These are phyloP conservation scores for Spisula solida DNA, from an alignment of 2,888 invertebrate species.

Conservation along the genomic window DNA sequence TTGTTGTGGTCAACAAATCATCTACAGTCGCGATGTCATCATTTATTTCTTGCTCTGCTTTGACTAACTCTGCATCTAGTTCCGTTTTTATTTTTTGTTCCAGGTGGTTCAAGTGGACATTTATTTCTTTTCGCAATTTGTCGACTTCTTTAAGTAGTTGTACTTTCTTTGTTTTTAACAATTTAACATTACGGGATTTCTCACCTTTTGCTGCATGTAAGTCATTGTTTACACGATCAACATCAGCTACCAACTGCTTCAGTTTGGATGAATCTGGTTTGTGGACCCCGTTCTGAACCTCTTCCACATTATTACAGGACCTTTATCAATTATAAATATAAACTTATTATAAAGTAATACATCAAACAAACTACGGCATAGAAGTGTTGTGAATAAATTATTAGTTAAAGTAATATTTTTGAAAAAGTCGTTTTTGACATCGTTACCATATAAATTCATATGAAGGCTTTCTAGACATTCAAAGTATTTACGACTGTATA, in stretches of 20 bases:
- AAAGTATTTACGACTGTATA: no score
- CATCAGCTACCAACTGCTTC: neutral
- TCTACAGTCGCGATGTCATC: neutral
- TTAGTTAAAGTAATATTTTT: no score
- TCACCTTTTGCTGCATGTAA: neutral
- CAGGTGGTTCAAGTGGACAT: neutral
- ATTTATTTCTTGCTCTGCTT: neutral
- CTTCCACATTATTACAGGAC: neutral
- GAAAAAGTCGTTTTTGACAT: no score
- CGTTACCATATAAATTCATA: no score
- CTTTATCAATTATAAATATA: neutral
- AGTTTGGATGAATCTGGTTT: neutral
- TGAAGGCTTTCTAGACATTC: no score
- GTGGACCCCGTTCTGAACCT: neutral
- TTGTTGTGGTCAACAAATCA: neutral
- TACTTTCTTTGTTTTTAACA: neutral
- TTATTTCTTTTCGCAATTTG: slow-evolving; percentile 3
- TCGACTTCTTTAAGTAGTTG: neutral
- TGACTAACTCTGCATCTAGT: neutral
- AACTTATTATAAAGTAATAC: no score
- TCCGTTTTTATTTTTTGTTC: neutral
- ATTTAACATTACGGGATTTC: neutral
- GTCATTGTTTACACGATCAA: neutral
- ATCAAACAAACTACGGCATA: no score
- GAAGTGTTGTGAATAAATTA: no score